A percentile compares a stretch with the other conserved stretches of the same genome.
These are phyloP conservation scores for Tupaia chinensis DNA, from an alignment of 2,113 vertebrate species.

Conservation along the genomic window DNA sequence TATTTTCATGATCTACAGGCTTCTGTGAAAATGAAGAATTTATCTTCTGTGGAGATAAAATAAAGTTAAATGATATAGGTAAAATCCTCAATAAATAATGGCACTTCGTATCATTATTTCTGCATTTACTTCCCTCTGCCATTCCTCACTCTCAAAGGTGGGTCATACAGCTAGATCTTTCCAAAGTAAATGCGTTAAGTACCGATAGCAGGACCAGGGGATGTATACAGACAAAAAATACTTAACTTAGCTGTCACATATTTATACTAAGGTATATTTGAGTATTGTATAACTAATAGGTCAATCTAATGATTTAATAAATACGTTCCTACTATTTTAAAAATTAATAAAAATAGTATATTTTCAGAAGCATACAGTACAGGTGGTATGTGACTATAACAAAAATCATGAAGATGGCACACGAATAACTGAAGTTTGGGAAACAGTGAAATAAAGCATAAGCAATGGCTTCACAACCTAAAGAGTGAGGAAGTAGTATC, in stretches of 20 bases:
- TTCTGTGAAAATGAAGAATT: background rate
- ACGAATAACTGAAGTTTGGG: background rate
- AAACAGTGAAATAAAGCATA: background rate
- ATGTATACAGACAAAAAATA: background rate
- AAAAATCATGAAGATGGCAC: background rate
- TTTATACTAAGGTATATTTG: conserved; percentile 11
- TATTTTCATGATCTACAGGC: background rate
- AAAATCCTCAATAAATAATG: background rate
- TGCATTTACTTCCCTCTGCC: background rate
- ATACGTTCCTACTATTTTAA: background rate
- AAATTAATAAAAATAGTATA: background rate
- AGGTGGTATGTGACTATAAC: background rate
- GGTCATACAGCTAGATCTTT: background rate
- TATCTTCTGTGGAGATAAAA: conserved; percentile 4
- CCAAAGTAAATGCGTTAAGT: background rate
- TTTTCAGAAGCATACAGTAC: conserved; percentile 20
- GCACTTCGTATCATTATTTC: conserved; percentile 3
- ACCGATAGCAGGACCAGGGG: background rate
- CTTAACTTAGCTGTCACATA: background rate
- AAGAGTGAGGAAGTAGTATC: background rate
- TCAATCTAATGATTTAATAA: background rate
- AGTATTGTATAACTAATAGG: background rate
- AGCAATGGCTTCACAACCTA: background rate
- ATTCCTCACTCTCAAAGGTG: background rate
- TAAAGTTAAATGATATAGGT: background rate